phyloP scores from a whole-genome alignment of 1,140 invertebrate genomes.

The Caerostris darwini region DNA sequence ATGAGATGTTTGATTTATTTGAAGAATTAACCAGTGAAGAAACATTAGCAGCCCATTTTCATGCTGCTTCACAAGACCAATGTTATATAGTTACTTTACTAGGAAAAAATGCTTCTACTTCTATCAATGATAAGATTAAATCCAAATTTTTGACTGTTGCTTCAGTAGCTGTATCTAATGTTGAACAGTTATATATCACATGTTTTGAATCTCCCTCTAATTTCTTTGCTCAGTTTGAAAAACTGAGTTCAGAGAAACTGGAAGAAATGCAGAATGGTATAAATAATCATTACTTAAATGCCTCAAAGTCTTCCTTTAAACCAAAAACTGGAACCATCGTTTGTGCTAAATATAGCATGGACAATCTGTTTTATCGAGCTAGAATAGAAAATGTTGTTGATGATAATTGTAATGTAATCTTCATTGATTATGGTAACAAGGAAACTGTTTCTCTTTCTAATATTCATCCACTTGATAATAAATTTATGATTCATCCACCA shows the following conservation, averaged over 20 bases:
- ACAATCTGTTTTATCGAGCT: constrained; percentile 87
- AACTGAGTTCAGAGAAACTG: constrained; percentile 1
- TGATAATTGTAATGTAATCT: constrained; percentile 83
- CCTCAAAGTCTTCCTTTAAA: not conserved
- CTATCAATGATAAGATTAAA: constrained; percentile 61
- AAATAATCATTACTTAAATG: constrained; percentile 36
- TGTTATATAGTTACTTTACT: not conserved
- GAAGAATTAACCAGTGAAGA: constrained; percentile 46
- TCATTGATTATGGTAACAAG: constrained; percentile 90
- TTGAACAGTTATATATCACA: constrained; percentile 49
- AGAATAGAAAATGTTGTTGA: constrained; percentile 83
- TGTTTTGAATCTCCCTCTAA: not conserved
- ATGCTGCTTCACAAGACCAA: not conserved
- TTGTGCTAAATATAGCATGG: constrained; percentile 87
- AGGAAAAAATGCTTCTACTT: not conserved
- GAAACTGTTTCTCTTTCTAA: constrained; percentile 83
- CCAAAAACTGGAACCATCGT: constrained; percentile 52
- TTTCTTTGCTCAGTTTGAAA: constrained; percentile 67
- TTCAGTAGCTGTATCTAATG: not conserved
- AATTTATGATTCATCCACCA: constrained; percentile 81
- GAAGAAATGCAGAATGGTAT: constrained; percentile 64
- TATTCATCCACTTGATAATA: constrained; percentile 83
- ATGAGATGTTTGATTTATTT: constrained; percentile 52
- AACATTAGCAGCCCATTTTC: not conserved
- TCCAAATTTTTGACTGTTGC: not conserved